Evolutionary conservation across 2,113 vertebrate genomes (phyloP).

Genomic region (Archocentrus centrarchus): DNA sequence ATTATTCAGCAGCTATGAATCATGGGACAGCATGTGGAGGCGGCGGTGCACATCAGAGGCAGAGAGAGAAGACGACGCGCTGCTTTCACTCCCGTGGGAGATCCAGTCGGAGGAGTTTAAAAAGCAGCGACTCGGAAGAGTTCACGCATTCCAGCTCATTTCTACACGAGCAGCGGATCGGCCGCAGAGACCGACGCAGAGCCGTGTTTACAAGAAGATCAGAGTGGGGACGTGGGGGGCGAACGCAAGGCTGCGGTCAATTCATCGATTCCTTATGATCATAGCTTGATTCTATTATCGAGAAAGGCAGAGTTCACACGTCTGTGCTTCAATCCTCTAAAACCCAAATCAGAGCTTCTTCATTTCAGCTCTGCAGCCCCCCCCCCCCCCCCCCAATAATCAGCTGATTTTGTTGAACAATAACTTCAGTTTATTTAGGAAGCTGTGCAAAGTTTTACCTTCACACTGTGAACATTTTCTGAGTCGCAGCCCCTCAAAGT

Average conservation of each 20-base stretch:
- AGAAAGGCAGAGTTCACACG: not conserved
- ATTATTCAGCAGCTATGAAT: constrained; percentile 75
- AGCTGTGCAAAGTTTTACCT: no score
- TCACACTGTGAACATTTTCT: no score
- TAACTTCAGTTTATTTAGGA: no score
- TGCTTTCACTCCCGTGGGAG: constrained; percentile 31
- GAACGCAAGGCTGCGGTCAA: not conserved
- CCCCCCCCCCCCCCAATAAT: no score
- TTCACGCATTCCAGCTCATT: not conserved
- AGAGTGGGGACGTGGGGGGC: no score
- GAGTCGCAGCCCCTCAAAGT: no score
- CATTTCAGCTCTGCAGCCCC: no score
- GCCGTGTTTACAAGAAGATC: not conserved
- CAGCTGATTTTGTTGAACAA: no score
- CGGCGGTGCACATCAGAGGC: constrained; percentile 41
- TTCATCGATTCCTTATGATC: not conserved
- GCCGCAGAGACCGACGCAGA: not conserved
- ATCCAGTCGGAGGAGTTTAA: not conserved
- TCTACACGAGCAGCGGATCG: not conserved
- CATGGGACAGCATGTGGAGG: constrained; percentile 57
- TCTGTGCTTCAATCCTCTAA: not conserved
- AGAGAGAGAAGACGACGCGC: not conserved
- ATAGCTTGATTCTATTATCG: not conserved
- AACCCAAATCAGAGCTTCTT: no score
- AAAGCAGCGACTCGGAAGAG: not conserved